These are phyloP conservation scores for Globia sparganii DNA, from an alignment of 2,888 invertebrate species.

Conservation along the genomic window DNA sequence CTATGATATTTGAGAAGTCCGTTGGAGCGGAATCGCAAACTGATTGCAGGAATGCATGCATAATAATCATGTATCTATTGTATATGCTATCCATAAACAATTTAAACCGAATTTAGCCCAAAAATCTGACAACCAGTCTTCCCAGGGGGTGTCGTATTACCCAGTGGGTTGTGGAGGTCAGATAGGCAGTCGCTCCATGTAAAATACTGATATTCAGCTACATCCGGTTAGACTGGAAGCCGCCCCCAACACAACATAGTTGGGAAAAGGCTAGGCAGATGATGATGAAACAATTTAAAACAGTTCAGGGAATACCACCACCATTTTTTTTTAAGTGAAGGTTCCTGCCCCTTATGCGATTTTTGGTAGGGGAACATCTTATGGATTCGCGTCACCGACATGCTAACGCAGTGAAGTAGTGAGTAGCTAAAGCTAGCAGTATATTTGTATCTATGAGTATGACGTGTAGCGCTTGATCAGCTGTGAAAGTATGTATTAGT, in stretches of 20 bases:
- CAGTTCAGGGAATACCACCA: background rate
- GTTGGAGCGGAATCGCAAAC: background rate
- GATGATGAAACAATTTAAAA: too few relatives aligned
- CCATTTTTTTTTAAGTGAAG: background rate
- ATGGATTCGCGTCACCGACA: background rate
- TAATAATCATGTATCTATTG: background rate
- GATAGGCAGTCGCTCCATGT: too few relatives aligned
- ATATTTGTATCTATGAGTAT: background rate
- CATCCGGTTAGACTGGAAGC: too few relatives aligned
- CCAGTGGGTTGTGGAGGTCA: too few relatives aligned
- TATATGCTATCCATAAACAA: background rate
- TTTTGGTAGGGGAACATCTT: background rate
- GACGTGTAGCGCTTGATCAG: background rate
- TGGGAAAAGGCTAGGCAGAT: too few relatives aligned
- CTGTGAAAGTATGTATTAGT: background rate
- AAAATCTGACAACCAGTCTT: too few relatives aligned
- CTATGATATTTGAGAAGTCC: background rate
- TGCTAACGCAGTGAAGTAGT: too few relatives aligned
- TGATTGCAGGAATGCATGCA: background rate
- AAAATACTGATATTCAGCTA: too few relatives aligned
- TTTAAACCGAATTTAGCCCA: too few relatives aligned
- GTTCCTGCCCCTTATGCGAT: background rate
- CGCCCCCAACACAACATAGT: too few relatives aligned
- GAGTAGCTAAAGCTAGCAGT: background rate
- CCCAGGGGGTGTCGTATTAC: too few relatives aligned